These are phyloP conservation scores for Bombus fervidus DNA, from an alignment of 1,140 invertebrate genomes.

Conservation along the genomic window DNA sequence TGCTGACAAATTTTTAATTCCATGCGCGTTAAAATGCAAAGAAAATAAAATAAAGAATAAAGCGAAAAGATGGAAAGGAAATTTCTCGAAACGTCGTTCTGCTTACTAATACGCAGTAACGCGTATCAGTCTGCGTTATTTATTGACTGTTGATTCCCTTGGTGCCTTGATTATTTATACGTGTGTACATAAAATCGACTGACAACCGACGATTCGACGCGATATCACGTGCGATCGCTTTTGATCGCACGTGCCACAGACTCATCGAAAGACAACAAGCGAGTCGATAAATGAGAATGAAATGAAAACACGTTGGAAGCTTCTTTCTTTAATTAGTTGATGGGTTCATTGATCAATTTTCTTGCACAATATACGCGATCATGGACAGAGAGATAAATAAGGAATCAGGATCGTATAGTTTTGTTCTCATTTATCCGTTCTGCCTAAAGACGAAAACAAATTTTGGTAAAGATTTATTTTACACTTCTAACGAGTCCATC, in stretches of 20 bases:
- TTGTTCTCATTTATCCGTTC: constrained; percentile 43
- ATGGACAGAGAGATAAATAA: neutral
- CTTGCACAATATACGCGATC: neutral
- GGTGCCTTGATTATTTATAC: constrained; percentile 70
- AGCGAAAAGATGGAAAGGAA: neutral
- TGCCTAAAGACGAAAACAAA: neutral
- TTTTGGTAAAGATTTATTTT: neutral
- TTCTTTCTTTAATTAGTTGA: neutral
- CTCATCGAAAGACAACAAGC: constrained; percentile 7
- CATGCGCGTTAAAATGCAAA: neutral
- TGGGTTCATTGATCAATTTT: neutral
- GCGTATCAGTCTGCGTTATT: constrained; percentile 45
- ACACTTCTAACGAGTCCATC: neutral
- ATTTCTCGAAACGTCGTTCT: constrained; percentile 10
- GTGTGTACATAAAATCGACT: constrained; percentile 59
- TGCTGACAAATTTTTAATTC: neutral
- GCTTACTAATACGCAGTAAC: neutral
- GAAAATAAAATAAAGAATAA: neutral
- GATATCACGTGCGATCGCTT: constrained; percentile 1
- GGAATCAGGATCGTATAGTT: neutral
- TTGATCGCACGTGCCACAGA: constrained; percentile 2
- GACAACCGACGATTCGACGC: constrained; percentile 37
- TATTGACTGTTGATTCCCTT: constrained; percentile 65
- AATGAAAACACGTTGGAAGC: constrained; percentile 20
- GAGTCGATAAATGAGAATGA: constrained; percentile 57